Base-by-base conservation (phyloP, 2,888 invertebrate species). In the Caenorhabditis sulstoni region DNA sequence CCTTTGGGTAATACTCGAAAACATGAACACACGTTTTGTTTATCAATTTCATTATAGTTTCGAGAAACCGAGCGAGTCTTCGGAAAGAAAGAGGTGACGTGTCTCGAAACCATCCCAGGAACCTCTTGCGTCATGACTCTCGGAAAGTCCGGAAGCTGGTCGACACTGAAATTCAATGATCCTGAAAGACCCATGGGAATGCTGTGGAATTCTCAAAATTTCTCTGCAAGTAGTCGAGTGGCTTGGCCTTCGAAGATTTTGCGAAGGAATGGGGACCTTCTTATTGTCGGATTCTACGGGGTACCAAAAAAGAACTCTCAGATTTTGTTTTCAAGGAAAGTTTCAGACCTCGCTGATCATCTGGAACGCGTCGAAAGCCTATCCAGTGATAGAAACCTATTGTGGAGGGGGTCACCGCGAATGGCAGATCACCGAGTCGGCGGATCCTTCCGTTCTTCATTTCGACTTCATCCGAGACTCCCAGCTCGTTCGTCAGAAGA, bases 281-380 rank as follows among this genome's bases (percentile, higher is more conserved):
- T 71, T 23, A 68, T 79, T 50, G 74, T 41, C 14, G 79, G 79
- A 49, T 79, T 79, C 39, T 65, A 79, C 47, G 78, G 73, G 67
- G 77, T 77, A 45, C 29, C n/a, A n/a, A n/a, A n/a, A n/a, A n/a
- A 29, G 29, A 29, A 3, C 7, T 3, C 29, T 29, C 29, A 5
- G 3, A 29, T 29, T 29, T 7, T 29, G 7, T 7, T 29, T 29
- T 29, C 4, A 29, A 29, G 3, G 4, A 29, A 7, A 29, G 23
- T 75, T 75, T 14, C 49, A 68, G 68, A 79, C 78, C 1, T 67
- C 67, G 0, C 9, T 79, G 20, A 57, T 68, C 4, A 53, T 79
- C 12, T 74, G 64, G 62, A 70, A 79, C 29, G 20, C 74, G 1
- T 59, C 53, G 8, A 67, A 37, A 3, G 62, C 62, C 0, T 29